Evolutionary conservation across 2,888 invertebrate species (phyloP).

Genomic region (Galeopsomyia nigrocyanea): DNA sequence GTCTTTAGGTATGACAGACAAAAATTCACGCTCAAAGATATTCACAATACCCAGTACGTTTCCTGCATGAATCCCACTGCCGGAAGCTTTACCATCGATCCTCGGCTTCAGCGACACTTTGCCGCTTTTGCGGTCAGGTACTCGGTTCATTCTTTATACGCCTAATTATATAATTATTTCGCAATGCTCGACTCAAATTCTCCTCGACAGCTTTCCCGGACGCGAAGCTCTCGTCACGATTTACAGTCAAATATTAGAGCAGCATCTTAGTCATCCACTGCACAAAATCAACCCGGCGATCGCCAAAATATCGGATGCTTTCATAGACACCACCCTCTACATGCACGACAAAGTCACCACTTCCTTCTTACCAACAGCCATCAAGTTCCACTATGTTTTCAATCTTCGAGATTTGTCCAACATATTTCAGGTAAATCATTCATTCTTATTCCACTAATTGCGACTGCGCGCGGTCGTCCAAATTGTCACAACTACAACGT

Average conservation of each 20-base stretch:
- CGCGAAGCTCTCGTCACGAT: constrained; percentile 86
- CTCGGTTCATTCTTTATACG: too few species aligned
- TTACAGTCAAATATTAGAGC: constrained; percentile 84
- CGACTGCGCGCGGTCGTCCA: too few species aligned
- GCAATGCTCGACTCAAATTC: too few species aligned
- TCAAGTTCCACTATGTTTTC: constrained; percentile 96
- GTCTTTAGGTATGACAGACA: constrained; percentile 90
- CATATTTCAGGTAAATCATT: constrained; percentile 84
- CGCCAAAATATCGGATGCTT: constrained; percentile 72
- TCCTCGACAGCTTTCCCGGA: constrained; percentile 80
- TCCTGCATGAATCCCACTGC: constrained; percentile 98
- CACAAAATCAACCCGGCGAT: constrained; percentile 78
- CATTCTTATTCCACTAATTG: constrained; percentile 4
- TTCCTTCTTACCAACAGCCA: constrained; percentile 90
- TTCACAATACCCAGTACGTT: constrained; percentile 93
- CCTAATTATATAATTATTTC: too few species aligned
- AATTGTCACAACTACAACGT: background rate
- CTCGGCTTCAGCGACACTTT: constrained; percentile 89
- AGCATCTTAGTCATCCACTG: constrained; percentile 77
- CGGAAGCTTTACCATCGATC: constrained; percentile 94
- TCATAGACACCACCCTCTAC: constrained; percentile 81
- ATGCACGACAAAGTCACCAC: constrained; percentile 83
- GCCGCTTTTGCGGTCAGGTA: constrained; percentile 88
- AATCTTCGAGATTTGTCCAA: constrained; percentile 93
- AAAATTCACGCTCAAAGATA: constrained; percentile 89